Conservation (phyloP, 2,888 invertebrate species). For the Meteorus colon region DNA sequence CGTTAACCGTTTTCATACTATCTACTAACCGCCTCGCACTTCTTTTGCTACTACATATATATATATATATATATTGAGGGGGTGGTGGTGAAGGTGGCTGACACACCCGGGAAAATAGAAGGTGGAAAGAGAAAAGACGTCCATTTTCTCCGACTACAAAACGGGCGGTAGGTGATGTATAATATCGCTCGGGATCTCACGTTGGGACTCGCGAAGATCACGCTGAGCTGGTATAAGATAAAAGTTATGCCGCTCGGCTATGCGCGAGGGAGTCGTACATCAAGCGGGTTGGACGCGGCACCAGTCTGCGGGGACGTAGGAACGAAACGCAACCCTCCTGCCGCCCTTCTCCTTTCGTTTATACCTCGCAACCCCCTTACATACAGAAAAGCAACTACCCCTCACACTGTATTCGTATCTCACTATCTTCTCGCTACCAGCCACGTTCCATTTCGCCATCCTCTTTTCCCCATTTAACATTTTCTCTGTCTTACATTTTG, state of each 20-base stretch:
- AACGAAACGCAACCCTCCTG: conserved; percentile 56
- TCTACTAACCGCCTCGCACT: conserved; percentile 48
- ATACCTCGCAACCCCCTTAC: conserved; percentile 53
- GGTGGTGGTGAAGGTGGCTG: conserved; percentile 19
- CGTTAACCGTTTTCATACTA: conserved; percentile 70
- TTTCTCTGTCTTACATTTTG: conserved; percentile 46
- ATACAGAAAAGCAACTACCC: conserved; percentile 42
- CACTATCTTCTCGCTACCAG: conserved; percentile 64
- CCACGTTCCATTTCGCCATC: conserved; percentile 56
- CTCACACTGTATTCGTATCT: conserved; percentile 62
- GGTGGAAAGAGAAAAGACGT: conserved; percentile 39
- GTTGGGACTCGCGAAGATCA: conserved; percentile 56
- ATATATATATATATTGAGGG: conserved; percentile 25
- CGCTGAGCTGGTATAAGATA: conserved; percentile 64
- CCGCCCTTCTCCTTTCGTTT: conserved; percentile 47
- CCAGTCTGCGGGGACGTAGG: conserved; percentile 69
- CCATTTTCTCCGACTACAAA: conserved; percentile 55
- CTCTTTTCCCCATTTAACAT: conserved; percentile 53
- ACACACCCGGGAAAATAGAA: conserved; percentile 2
- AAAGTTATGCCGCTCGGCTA: conserved; percentile 71
- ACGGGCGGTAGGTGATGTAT: conserved; percentile 48
- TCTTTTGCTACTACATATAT: conserved; percentile 18
- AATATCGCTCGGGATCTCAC: conserved; percentile 53
- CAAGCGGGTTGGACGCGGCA: conserved; percentile 66
- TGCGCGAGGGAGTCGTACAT: conserved; percentile 73